These are phyloP conservation scores for Antrozous pallidus DNA, from an alignment of 2,797 vertebrate genomes.

Conservation along the genomic window DNA sequence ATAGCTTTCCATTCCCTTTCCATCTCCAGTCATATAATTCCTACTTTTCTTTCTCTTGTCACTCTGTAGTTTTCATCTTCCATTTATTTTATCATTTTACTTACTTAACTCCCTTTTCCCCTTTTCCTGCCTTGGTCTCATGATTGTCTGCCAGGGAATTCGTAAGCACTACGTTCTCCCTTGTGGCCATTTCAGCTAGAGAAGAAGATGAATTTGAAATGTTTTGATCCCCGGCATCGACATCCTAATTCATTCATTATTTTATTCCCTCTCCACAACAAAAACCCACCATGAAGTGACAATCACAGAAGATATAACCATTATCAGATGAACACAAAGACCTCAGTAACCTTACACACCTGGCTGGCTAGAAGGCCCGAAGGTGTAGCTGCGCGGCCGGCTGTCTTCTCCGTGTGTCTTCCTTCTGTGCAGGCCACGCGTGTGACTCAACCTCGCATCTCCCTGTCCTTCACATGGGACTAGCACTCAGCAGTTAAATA, in stretches of 20 bases:
- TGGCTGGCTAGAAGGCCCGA: background rate
- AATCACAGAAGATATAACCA: background rate
- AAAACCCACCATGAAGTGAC: background rate
- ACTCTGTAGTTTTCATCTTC: background rate
- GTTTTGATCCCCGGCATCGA: background rate
- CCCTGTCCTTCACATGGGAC: background rate
- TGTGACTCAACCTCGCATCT: background rate
- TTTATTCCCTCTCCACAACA: background rate
- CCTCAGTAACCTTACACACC: background rate
- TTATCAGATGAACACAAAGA: background rate
- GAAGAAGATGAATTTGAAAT: slow-evolving; percentile 4
- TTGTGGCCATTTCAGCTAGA: background rate
- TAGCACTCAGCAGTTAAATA: background rate
- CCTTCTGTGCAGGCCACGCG: background rate
- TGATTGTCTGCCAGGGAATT: background rate
- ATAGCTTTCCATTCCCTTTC: background rate
- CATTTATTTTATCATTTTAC: background rate
- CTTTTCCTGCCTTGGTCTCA: background rate
- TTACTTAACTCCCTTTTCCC: background rate
- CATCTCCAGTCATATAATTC: background rate
- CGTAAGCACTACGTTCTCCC: background rate
- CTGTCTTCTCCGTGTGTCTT: background rate
- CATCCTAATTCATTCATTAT: background rate
- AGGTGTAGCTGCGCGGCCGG: background rate
- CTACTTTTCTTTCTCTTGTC: background rate